Percentiles rank a stretch among this genome's conserved stretches.
Conservation (phyloP, 1,140 invertebrate genomes). For the Cherax quadricarinatus region DNA sequence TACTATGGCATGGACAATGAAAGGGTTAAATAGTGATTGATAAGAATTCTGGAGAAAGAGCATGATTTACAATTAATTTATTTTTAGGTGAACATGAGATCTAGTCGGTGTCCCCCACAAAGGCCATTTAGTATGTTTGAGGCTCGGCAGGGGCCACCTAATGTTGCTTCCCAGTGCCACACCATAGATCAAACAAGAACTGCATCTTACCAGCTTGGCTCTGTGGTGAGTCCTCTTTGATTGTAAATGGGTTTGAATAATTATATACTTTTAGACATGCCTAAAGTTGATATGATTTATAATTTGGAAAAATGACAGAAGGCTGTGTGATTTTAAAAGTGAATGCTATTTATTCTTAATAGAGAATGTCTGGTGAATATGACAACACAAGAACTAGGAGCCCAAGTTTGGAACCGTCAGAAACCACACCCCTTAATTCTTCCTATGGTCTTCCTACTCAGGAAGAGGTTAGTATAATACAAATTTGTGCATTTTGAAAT, state of each 20-base stretch:
- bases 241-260: no score
- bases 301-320: no score
- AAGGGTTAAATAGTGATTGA: no score
- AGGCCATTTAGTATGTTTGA: conserved; percentile 75
- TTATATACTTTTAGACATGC: no score
- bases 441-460: conserved; percentile 76
- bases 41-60: no score
- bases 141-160: conserved; percentile 66
- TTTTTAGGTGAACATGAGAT: conserved; percentile 39
- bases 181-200: conserved; percentile 48
- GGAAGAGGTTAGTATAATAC: neutral
- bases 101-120: conserved; percentile 47
- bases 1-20: no score
- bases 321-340: no score
- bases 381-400: conserved; percentile 52
- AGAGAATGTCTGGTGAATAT: conserved; percentile 63
- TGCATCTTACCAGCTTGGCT: conserved; percentile 14
- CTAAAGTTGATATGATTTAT: no score
- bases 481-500: no score
- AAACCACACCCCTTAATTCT: conserved; percentile 57
- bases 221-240: conserved; percentile 24
- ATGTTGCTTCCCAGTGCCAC: conserved; percentile 5
- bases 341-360: neutral
- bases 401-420: conserved; percentile 49
- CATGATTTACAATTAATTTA: neutral